Evolutionary conservation across 2,888 invertebrate genomes (phyloP).

Genomic region (Agrotis exclamationis): DNA sequence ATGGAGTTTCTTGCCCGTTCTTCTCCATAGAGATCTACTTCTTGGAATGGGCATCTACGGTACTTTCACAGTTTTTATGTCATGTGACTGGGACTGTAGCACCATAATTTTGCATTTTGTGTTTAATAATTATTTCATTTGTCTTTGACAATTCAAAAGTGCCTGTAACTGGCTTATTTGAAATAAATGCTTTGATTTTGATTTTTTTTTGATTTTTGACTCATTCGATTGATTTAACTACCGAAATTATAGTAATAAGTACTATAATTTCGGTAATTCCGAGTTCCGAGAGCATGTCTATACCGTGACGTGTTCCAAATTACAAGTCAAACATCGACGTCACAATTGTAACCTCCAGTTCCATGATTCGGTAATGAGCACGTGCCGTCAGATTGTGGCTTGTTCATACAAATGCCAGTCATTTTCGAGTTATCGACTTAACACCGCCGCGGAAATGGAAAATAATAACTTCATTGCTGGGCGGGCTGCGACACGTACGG

Average conservation of each 20-base stretch:
- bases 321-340: conserved; percentile 59
- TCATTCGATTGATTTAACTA: conserved; percentile 13
- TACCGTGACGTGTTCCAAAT: conserved; percentile 51
- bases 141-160: too few species aligned
- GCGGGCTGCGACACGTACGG: conserved; percentile 81
- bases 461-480: conserved; percentile 89
- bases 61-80: too few species aligned
- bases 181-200: too few species aligned
- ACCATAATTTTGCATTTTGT: too few species aligned
- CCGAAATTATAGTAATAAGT: conserved; percentile 22
- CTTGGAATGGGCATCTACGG: too few species aligned
- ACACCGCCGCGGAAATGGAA: conserved; percentile 88
- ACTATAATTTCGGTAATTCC: too few species aligned
- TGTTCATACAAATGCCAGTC: conserved; percentile 85
- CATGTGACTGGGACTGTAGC: too few species aligned
- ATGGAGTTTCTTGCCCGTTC: too few species aligned
- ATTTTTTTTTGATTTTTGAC: too few species aligned
- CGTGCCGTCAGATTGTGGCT: conserved; percentile 79
- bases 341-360: conserved; percentile 67
- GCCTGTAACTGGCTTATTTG: too few species aligned
- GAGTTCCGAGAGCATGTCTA: conserved; percentile 22
- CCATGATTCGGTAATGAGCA: conserved; percentile 85
- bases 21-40: too few species aligned
- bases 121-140: too few species aligned
- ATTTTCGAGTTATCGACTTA: conserved; percentile 91